phyloP scores from a whole-genome alignment of 1,140 invertebrate species.

The Anagrus nilaparvatae region DNA sequence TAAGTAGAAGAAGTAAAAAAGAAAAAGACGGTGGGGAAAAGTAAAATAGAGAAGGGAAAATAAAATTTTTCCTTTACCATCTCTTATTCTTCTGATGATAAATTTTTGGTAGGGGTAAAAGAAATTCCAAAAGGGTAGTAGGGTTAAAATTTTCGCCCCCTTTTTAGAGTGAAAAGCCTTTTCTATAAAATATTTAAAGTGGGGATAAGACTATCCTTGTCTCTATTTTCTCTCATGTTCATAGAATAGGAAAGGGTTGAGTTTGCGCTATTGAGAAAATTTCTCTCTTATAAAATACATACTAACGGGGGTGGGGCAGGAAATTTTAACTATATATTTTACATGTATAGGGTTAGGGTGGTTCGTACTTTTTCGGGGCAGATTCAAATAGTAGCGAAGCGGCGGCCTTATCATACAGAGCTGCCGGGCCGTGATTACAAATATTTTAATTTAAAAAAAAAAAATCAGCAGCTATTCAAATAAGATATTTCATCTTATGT shows the following conservation, averaged over 20 bases:
- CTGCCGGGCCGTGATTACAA: slow-evolving; percentile 29
- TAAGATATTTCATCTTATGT: no score
- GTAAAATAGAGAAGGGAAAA: slow-evolving; percentile 16
- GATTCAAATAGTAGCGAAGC: slow-evolving; percentile 43
- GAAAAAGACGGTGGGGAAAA: slow-evolving; percentile 20
- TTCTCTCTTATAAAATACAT: not conserved
- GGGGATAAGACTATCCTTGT: slow-evolving; percentile 44
- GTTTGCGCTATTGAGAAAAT: not conserved
- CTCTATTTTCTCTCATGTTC: not conserved
- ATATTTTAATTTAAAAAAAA: no score
- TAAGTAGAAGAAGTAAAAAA: slow-evolving; percentile 13
- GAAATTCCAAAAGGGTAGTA: slow-evolving; percentile 4
- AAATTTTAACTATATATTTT: no score
- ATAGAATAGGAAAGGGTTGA: not conserved
- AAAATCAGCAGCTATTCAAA: no score
- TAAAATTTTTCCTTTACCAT: no score
- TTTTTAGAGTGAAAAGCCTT: no score
- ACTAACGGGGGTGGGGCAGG: slow-evolving; percentile 21
- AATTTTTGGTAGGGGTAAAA: slow-evolving; percentile 9
- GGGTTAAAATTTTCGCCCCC: no score
- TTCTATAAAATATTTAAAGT: no score
- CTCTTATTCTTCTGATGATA: slow-evolving; percentile 9
- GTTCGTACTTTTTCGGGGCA: slow-evolving; percentile 29
- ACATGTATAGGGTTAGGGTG: slow-evolving; percentile 41
- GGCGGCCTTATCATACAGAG: slow-evolving; percentile 44